Evolutionary conservation across 2,113 vertebrate species (phyloP).

Genomic region (Vombatus ursinus): DNA sequence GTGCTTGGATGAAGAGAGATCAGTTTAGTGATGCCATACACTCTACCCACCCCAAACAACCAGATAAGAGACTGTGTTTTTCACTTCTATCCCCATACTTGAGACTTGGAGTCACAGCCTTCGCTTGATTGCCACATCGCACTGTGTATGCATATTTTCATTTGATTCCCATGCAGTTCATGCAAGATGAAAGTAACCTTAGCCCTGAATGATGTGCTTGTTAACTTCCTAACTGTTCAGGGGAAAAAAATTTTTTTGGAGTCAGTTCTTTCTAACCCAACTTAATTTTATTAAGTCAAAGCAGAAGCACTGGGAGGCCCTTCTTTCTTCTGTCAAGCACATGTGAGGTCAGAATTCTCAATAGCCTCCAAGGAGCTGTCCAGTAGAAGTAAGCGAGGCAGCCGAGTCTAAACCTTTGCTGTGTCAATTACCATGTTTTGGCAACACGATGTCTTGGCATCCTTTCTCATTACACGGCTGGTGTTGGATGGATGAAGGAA

Average conservation of each 20-base stretch:
- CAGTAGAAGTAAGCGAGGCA: neutral
- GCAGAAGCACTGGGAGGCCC: neutral
- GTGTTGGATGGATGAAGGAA: conserved; percentile 15
- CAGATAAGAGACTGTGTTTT: neutral
- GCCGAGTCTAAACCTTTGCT: neutral
- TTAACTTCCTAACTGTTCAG: neutral
- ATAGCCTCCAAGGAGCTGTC: neutral
- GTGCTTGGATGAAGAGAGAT: neutral
- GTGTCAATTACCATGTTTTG: neutral
- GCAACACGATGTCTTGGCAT: neutral
- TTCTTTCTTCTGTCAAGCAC: neutral
- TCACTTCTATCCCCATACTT: neutral
- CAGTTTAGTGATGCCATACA: neutral
- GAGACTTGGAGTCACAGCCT: neutral
- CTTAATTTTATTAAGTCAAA: neutral
- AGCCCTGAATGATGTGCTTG: neutral
- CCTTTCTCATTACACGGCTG: conserved; percentile 10
- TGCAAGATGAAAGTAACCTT: neutral
- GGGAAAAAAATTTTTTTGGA: neutral
- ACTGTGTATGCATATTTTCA: neutral
- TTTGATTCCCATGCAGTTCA: neutral
- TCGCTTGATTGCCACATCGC: neutral
- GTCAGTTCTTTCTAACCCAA: neutral
- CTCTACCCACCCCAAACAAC: neutral
- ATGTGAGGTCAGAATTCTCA: neutral